Evolutionary conservation across 2,888 invertebrate genomes (phyloP), one percentile per base, ranked within the genome.

Genomic region (Bhutanitis thaidina): DNA sequence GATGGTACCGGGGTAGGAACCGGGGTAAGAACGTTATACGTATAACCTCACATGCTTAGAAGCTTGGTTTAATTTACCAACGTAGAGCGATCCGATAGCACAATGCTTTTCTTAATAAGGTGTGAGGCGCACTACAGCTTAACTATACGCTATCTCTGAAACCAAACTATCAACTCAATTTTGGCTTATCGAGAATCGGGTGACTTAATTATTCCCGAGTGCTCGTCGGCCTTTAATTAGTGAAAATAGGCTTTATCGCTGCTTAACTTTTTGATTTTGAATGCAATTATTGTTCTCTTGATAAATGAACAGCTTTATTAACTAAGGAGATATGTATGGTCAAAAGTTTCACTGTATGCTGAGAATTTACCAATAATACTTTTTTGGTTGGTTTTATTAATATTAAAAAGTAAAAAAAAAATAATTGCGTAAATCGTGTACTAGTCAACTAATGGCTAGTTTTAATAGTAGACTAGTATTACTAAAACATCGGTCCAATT

Each of bases 211-310:
- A 86, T 86, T 74, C 69, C 74, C 64, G 60, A 64, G 81, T 67
- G 83, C 86, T 84, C 86, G 88, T 88, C 67, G 70, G 71, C 67
- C 71, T 73, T 89, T 89, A 88, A 89, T 89, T 88, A 89, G 85
- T 80, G 85, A 84, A 85, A 83, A 86, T 86, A 78, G 65, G 64
- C 68, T 65, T 67, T 87, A 86, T 88, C 86, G 65, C 67, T 57
- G 68, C 66, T 67, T 64, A 70, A 74, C 86, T 88, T 88, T 86
- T 81, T 82, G 88, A 86, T 86, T 86, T 86, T 85, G 78, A 85
- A 87, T 86, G 84, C 86, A 86, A 82, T 87, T 87, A 84, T 87
- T 85, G 84, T 84, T 76, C 78, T 71, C 70, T 65, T 77, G 82
- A 86, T 85, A 84, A 81, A 80, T 65, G 68, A 70, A 71, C 60